These are phyloP conservation scores for Cheilinus undulatus DNA, from an alignment of 2,113 vertebrate genomes.

Conservation along the genomic window DNA sequence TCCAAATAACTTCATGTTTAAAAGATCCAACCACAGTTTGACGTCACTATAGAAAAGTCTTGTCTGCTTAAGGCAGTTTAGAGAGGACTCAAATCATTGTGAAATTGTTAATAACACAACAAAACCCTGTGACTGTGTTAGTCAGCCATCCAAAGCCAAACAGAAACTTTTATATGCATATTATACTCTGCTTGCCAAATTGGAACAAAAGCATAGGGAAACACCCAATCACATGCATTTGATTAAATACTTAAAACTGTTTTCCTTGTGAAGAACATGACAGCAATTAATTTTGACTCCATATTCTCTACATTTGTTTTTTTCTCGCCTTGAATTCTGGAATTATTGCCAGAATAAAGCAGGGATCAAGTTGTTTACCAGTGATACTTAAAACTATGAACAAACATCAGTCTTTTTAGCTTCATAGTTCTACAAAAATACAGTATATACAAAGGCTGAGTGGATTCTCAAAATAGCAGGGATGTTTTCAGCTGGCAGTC, in stretches of 20 bases:
- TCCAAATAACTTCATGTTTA: slow-evolving; percentile 1
- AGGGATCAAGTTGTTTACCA: neutral
- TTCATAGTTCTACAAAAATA: neutral
- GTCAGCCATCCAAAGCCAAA: no score
- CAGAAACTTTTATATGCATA: no score
- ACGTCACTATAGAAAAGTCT: slow-evolving; percentile 22
- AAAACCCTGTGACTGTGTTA: slow-evolving; percentile 2
- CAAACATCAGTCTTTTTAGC: neutral
- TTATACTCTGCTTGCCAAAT: no score
- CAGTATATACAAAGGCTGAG: slow-evolving; percentile 7
- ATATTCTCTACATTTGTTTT: neutral
- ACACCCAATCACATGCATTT: slow-evolving; percentile 22
- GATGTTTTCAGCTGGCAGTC: neutral
- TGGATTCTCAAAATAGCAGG: neutral
- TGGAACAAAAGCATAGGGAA: slow-evolving; percentile 12
- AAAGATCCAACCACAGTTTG: neutral
- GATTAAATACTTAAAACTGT: slow-evolving; percentile 7
- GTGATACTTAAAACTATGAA: neutral
- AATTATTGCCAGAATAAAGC: neutral
- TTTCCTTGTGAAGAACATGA: slow-evolving; percentile 21
- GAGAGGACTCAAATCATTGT: no score
- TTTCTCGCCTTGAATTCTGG: neutral
- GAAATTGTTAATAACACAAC: neutral
- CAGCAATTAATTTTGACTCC: slow-evolving; percentile 14
- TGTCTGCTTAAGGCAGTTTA: slow-evolving; percentile 23